Percentiles rank a stretch among this genome's conserved stretches.
These are phyloP conservation scores for Steromphala cineraria DNA, from an alignment of 2,888 invertebrate genomes.

Conservation along the genomic window DNA sequence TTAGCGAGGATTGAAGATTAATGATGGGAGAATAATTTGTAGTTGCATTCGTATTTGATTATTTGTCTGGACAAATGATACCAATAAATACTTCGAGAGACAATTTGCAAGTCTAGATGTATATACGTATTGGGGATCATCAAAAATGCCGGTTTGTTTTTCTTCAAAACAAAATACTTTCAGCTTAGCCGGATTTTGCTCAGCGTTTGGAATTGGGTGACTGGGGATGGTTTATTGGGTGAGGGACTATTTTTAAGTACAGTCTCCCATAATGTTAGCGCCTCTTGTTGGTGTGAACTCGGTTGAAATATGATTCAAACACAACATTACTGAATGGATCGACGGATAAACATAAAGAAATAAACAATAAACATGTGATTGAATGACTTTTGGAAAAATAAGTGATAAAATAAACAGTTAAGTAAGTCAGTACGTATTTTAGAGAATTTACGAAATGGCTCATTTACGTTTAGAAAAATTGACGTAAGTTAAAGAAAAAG, in stretches of 20 bases:
- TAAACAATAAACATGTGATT: neutral
- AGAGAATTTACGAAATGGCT: too few species aligned
- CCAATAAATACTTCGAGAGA: too few species aligned
- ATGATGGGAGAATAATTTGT: too few species aligned
- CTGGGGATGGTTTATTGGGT: neutral
- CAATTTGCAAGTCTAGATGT: too few species aligned
- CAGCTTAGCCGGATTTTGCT: neutral
- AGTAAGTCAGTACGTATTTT: too few species aligned
- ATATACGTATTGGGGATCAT: neutral
- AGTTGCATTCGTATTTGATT: too few species aligned
- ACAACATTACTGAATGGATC: neutral
- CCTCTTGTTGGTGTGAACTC: neutral
- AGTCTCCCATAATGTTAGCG: neutral
- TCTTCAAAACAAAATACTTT: neutral
- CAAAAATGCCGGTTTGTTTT: neutral
- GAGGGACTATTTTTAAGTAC: neutral
- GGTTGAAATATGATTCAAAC: neutral
- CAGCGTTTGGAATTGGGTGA: neutral
- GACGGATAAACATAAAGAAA: neutral
- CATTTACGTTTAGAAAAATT: too few species aligned
- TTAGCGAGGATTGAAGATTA: too few species aligned
- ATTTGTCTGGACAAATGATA: too few species aligned
- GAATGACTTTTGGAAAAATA: too few species aligned
- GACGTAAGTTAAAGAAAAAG: too few species aligned
- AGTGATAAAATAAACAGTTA: too few species aligned